Base-by-base conservation (phyloP, 1,140 invertebrate species). In the Drosophila ohnishii region DNA sequence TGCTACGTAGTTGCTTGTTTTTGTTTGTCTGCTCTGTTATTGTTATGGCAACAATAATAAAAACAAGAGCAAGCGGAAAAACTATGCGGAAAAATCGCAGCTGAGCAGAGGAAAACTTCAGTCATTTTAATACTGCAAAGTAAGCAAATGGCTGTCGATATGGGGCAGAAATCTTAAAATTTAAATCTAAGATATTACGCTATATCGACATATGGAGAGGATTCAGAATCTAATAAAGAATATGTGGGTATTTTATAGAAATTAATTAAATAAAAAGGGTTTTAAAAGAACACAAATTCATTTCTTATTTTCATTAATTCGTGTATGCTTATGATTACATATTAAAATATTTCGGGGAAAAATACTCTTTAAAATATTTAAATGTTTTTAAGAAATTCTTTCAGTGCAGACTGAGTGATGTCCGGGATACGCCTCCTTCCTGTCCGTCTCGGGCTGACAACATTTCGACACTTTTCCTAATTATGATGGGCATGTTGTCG, bases 401-500 rank as follows among this genome's bases (percentile, higher is more conserved):
- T 22, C 45, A 55, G 75, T 78, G 48, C 50, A 60, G 39, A 13
- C 35, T 62, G 61, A 66, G 39, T 63, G 40, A 76, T 70, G 63
- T 66, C 40, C 47, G 37, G 37, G 56, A 32, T 16, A 25, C 61
- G 61, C 61, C 61, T 28, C 44, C 42, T 51, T 60, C 25, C 55
- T 57, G 69, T 78, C 58, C 40, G 50, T 69, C 47, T 59, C 44
- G 25, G 40, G 35, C 80, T 80, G 73, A 88, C 83, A 88, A 83
- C 65, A 80, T 84, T 88, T 87, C 76, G 80, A 76, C 84, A 87
- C 76, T 88, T 87, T 83, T 80, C 80, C 72, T 87, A 87, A 87
- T 88, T 83, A 87, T 87, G 83, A 87, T 88, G 73, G 84, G 80
- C 83, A 88, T 87, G 83, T 83, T 83, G 80, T 60, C 72, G 64